Base-by-base conservation (phyloP, 2,797 vertebrate genomes). In the Chaenodraco wilsoni region DNA sequence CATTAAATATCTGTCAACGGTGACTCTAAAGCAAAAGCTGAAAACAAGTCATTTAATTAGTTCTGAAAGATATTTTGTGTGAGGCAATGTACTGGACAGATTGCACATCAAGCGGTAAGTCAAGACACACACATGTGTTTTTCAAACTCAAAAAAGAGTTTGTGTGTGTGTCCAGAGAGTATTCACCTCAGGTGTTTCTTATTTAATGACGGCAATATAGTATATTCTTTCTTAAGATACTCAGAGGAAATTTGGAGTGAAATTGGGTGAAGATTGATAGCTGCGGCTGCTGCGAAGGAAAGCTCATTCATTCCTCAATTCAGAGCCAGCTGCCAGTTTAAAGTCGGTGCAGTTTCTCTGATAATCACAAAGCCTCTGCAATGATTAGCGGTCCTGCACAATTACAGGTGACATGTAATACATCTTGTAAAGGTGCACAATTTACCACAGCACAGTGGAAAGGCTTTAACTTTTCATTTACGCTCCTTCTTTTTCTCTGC, bases 231-330 rank as follows among this genome's bases (percentile, higher is more conserved):
- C 65, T 37, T 23, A 58, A 78, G 65, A 78, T 56, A 74, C 82
- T 80, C 74, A 1, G 48, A 78, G 82, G 86, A 79, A 79, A 77
- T 91, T 76, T 78, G 45, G 52, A 82, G 65, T 71, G 70, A 76
- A 87, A 90, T 79, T 78, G 76, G 72, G 50, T 81, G 59, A 80
- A 79, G 83, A 87, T 79, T 87, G 69, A 86, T 87, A 58, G 80
- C 66, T 64, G 21, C 54, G 56, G 66, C 65, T 54, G 69, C 69
- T 66, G 74, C 74, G 46, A 5, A 71, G 67, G 44, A 76, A 74
- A 51, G 14, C 69, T 84, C 55, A 79, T 84, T 82, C 83, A 84
- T 84, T 88, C 54, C 50, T 80, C 33, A 78, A 68, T 84, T 81
- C 83, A 73, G 78, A 81, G 65, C 64, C 81, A 84, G 87, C 67